Evolutionary conservation across 2,113 vertebrate genomes (phyloP).

Genomic region (Coptodon rendalli): DNA sequence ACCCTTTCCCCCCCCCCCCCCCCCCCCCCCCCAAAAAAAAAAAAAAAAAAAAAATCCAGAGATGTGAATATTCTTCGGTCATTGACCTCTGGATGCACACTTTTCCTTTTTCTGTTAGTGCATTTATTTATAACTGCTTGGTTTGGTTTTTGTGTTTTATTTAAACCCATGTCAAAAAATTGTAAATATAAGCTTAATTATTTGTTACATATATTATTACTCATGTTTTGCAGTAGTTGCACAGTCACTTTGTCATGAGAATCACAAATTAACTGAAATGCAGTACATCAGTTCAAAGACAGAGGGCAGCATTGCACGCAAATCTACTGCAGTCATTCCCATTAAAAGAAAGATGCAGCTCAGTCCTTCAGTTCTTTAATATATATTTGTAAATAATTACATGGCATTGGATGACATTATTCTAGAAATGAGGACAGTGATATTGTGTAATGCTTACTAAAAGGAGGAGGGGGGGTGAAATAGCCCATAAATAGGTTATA

Average conservation of each 20-base stretch:
- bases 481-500: background rate
- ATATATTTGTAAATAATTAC: background rate
- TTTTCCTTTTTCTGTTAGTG: background rate
- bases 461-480: background rate
- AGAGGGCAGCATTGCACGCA: constrained; percentile 40
- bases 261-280: background rate
- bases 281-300: background rate
- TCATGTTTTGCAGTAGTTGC: background rate
- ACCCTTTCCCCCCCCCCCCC: too few species aligned
- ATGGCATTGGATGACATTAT: background rate
- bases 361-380: background rate
- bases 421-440: background rate
- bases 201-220: background rate
- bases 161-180: background rate
- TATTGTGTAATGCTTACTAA: background rate
- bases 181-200: background rate
- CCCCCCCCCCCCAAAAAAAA: too few species aligned
- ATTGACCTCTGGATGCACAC: background rate
- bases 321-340: background rate
- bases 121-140: background rate
- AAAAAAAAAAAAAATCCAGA: background rate
- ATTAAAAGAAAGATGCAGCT: background rate
- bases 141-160: background rate
- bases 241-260: background rate
- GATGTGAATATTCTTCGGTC: background rate